Evolutionary conservation across 2,113 vertebrate genomes (phyloP).

Genomic region (Amblyornis subalaris): DNA sequence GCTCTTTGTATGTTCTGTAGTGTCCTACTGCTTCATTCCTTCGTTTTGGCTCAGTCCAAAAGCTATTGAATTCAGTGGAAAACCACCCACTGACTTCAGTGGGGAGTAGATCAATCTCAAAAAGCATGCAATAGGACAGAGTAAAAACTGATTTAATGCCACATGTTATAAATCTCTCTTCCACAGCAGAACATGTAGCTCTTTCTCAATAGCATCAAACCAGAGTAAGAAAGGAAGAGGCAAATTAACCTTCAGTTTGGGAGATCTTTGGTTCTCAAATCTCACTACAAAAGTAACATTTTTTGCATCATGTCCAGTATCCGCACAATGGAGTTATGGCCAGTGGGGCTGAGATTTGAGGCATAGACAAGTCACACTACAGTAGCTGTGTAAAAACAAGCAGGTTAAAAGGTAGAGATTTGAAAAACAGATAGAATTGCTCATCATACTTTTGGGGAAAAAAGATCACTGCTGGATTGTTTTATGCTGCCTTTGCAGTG

Average conservation of each 20-base stretch:
- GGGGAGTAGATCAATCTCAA: neutral
- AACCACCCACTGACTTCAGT: neutral
- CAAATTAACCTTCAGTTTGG: neutral
- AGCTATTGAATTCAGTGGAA: slow-evolving; percentile 38
- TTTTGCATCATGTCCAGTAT: neutral
- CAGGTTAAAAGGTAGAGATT: neutral
- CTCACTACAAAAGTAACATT: neutral
- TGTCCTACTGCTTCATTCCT: slow-evolving; percentile 1
- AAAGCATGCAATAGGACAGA: neutral
- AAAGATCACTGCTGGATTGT: neutral
- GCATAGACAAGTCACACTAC: neutral
- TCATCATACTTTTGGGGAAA: neutral
- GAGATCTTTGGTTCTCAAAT: neutral
- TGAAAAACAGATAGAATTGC: neutral
- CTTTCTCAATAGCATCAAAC: neutral
- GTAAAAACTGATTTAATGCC: slow-evolving; percentile 27
- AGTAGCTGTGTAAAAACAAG: neutral
- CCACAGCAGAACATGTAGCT: neutral
- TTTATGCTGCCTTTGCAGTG: neutral
- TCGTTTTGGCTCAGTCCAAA: neutral
- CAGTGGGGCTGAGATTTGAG: neutral
- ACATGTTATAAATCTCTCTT: slow-evolving; percentile 17
- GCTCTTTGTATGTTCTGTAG: neutral
- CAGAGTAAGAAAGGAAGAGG: neutral
- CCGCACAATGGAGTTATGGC: neutral